phyloP scores from a whole-genome alignment of 1,140 invertebrate genomes.

The Zophobas atratus region DNA sequence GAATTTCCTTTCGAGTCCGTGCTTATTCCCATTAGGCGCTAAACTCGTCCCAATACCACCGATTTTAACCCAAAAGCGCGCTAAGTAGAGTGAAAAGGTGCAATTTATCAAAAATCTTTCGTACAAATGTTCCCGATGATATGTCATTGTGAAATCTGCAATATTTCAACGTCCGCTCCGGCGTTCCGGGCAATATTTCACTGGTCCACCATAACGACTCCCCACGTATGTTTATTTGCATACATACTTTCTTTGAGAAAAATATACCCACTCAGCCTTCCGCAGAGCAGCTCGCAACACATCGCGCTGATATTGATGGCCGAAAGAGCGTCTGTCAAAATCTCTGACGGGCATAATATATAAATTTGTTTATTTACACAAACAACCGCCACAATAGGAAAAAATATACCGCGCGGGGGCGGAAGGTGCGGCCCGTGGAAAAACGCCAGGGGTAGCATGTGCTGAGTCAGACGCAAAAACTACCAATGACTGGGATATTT shows the following conservation, averaged over 20 bases:
- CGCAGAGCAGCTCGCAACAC: constrained; percentile 53
- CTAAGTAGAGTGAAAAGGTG: constrained; percentile 28
- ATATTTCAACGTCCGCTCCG: constrained; percentile 66
- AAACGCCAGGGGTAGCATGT: constrained; percentile 58
- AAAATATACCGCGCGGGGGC: constrained; percentile 12
- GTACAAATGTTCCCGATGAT: constrained; percentile 65
- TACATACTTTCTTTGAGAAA: constrained; percentile 65
- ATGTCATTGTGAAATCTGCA: constrained; percentile 65
- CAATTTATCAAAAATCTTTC: constrained; percentile 66
- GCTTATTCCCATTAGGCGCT: too few relatives aligned
- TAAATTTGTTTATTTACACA: constrained; percentile 63
- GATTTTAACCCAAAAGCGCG: constrained; percentile 2
- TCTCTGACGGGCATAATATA: constrained; percentile 63
- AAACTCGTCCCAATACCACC: too few relatives aligned
- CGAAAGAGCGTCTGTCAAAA: constrained; percentile 64
- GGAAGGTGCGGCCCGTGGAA: constrained; percentile 58
- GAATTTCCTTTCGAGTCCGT: too few relatives aligned
- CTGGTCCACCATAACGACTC: constrained; percentile 65
- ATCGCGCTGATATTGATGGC: constrained; percentile 62
- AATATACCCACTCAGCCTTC: constrained; percentile 65
- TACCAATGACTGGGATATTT: constrained; percentile 61
- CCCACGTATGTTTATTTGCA: constrained; percentile 65
- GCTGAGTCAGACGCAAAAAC: constrained; percentile 59
- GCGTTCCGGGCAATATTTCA: constrained; percentile 65
- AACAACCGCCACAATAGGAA: constrained; percentile 28